Percentiles rank a stretch among this genome's conserved stretches.
Conservation (phyloP, 2,888 invertebrate genomes). For the Silvanus unidentatus region DNA sequence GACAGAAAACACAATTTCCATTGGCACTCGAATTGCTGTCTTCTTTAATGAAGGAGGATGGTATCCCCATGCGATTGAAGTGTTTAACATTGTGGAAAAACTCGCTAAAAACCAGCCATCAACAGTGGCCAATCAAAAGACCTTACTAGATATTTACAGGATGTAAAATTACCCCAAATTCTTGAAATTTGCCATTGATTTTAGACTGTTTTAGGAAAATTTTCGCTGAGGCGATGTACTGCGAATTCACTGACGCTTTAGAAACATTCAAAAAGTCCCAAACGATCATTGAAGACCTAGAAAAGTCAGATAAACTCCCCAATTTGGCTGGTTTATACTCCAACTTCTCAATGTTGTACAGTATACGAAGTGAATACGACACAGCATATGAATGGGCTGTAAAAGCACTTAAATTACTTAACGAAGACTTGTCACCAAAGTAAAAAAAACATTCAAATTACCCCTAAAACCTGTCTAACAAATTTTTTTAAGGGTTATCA, state of each 20-base stretch:
- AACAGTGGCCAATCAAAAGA: not conserved
- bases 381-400: constrained; percentile 71
- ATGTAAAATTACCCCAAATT: constrained; percentile 77
- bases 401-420: constrained; percentile 65
- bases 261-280: constrained; percentile 61
- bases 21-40: constrained; percentile 51
- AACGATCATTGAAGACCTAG: constrained; percentile 50
- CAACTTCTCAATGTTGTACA: constrained; percentile 77
- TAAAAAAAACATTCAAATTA: constrained; percentile 31
- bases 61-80: constrained; percentile 70
- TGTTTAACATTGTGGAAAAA: constrained; percentile 63
- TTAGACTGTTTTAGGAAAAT: constrained; percentile 57
- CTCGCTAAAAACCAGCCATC: constrained; percentile 40
- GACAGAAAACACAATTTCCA: not conserved
- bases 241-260: constrained; percentile 71
- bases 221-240: constrained; percentile 76
- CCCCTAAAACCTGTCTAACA: not conserved
- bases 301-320: constrained; percentile 43
- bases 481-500: constrained; percentile 52
- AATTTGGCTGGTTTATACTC: constrained; percentile 69
- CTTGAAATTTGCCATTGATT: constrained; percentile 25
- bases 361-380: constrained; percentile 80
- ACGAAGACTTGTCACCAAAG: constrained; percentile 58
- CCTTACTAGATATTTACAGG: not conserved
- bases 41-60: constrained; percentile 88